A percentile compares a stretch with the other conserved stretches of the same genome.
Conservation (phyloP, 2,888 invertebrate genomes). For the Tachina fera region DNA sequence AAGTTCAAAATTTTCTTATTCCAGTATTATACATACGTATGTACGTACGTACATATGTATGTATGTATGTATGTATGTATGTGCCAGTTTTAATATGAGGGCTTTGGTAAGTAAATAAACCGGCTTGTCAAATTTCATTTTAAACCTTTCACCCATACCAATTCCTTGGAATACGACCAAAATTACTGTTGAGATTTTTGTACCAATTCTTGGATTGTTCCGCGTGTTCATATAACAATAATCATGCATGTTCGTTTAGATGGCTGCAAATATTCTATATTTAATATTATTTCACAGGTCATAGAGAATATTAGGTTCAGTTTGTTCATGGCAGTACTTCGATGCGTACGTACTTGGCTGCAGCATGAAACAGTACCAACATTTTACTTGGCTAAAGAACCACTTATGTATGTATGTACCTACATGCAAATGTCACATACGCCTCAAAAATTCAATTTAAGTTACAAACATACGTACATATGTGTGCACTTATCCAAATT, state of each 20-base stretch:
- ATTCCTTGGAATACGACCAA: background rate
- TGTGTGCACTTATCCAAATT: background rate
- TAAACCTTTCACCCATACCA: background rate
- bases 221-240: slow-evolving; percentile 16
- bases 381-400: slow-evolving; percentile 3
- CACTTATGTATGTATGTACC: background rate
- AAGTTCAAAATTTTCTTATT: no score
- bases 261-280: slow-evolving; percentile 62
- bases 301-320: slow-evolving; percentile 71
- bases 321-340: slow-evolving; percentile 8
- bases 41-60: background rate
- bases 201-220: slow-evolving; percentile 39
- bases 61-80: no score
- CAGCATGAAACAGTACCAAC: background rate
- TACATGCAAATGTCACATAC: slow-evolving; percentile 39
- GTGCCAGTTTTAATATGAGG: background rate
- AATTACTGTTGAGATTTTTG: slow-evolving; percentile 21
- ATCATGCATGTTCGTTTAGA: slow-evolving; percentile 26
- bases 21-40: no score
- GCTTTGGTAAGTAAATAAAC: background rate
- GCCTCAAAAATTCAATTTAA: slow-evolving; percentile 27
- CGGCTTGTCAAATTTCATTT: slow-evolving; percentile 37
- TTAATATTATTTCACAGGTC: slow-evolving; percentile 78
- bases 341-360: background rate
- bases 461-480: background rate